phyloP scores from a whole-genome alignment of 2,797 vertebrate genomes.

The Diceros bicornis region DNA sequence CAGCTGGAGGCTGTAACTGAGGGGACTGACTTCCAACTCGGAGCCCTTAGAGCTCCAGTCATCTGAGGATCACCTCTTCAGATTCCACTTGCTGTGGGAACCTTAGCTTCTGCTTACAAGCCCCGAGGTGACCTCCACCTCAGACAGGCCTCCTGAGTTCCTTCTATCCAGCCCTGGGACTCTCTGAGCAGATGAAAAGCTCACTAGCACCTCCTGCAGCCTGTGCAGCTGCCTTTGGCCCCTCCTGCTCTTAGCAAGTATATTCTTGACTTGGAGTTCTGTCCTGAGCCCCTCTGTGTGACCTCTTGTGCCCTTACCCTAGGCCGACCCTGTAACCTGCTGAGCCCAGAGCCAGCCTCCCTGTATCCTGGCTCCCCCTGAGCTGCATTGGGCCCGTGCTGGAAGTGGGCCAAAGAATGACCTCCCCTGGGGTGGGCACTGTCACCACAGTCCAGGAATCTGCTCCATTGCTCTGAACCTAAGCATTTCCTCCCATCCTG shows the following conservation, averaged over 20 bases:
- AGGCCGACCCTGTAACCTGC: neutral
- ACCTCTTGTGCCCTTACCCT: neutral
- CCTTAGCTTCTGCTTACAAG: no score
- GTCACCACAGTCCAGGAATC: neutral
- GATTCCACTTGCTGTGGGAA: no score
- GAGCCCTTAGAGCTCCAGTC: no score
- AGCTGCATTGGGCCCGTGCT: neutral
- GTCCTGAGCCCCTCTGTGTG: no score
- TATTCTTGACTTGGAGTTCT: neutral
- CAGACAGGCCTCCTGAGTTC: no score
- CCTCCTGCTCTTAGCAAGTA: neutral
- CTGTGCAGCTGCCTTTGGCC: neutral
- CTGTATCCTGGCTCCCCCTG: neutral
- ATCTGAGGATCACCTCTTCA: no score
- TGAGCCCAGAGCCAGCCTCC: neutral
- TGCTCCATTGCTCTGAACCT: rapidly evolving
- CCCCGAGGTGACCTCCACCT: no score
- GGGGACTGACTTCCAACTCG: no score
- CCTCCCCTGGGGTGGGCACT: neutral
- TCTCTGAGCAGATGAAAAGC: neutral
- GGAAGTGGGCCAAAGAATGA: neutral
- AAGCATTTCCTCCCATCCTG: rapidly evolving
- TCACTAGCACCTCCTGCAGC: rapidly evolving
- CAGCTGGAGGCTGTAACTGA: no score
- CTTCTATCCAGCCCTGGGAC: no score